phyloP scores from a whole-genome alignment of 2,888 invertebrate species.

The Diachrysia chrysitis region DNA sequence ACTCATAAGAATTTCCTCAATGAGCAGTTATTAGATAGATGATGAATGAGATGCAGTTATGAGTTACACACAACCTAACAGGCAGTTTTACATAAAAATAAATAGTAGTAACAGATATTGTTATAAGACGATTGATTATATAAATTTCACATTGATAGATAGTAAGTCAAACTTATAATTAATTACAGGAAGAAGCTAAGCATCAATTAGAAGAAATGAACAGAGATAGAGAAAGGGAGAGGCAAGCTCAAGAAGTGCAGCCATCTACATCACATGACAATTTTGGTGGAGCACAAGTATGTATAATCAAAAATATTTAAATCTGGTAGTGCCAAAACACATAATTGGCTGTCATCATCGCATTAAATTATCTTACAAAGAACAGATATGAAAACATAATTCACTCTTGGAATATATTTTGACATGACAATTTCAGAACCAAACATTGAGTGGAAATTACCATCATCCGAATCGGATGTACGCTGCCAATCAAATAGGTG shows the following conservation, averaged over 20 bases:
- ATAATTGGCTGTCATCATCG: not conserved
- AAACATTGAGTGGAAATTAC: conserved; percentile 74
- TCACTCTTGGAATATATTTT: not conserved
- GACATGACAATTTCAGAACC: conserved; percentile 67
- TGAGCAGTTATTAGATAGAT: too few species aligned
- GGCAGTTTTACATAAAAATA: too few species aligned
- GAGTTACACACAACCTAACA: too few species aligned
- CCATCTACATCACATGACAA: conserved; percentile 82
- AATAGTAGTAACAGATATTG: too few species aligned
- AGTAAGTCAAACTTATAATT: too few species aligned
- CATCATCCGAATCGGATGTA: conserved; percentile 80
- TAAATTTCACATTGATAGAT: too few species aligned
- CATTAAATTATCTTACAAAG: not conserved
- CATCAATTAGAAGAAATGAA: conserved; percentile 86
- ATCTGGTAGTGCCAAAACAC: not conserved
- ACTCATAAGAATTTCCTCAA: too few species aligned
- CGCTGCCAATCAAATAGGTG: conserved; percentile 85
- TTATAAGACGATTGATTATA: too few species aligned
- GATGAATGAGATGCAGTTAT: too few species aligned
- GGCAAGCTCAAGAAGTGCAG: conserved; percentile 78
- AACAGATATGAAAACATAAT: not conserved
- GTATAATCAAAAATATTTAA: not conserved
- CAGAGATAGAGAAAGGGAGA: conserved; percentile 75
- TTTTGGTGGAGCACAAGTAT: conserved; percentile 77
- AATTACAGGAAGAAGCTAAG: conserved; percentile 84